phyloP scores from a whole-genome alignment of 2,888 invertebrate genomes.

The Heliconius ismenius region DNA sequence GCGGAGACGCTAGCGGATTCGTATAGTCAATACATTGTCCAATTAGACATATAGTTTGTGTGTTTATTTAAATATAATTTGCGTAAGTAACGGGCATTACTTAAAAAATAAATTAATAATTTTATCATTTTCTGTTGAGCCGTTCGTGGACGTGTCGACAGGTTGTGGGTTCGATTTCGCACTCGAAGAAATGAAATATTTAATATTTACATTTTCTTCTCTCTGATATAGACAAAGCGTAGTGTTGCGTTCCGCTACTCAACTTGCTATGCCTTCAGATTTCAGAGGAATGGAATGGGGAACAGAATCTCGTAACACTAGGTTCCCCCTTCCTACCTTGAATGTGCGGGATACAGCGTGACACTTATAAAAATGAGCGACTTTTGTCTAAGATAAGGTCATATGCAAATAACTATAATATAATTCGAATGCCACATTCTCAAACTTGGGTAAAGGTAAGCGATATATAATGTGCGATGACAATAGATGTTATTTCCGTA shows the following conservation, averaged over 20 bases:
- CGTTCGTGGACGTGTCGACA: too few species aligned
- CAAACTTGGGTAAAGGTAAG: slow-evolving; percentile 46
- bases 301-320: too few species aligned
- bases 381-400: neutral
- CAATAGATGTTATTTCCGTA: slow-evolving; percentile 45
- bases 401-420: slow-evolving; percentile 10
- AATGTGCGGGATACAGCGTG: too few species aligned
- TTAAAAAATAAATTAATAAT: neutral
- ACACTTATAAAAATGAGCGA: neutral
- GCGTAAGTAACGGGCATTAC: neutral
- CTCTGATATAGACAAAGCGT: too few species aligned
- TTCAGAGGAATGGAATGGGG: too few species aligned
- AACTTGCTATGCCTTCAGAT: too few species aligned
- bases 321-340: too few species aligned
- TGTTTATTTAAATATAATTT: neutral
- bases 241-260: too few species aligned
- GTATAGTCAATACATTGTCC: slow-evolving; percentile 59
- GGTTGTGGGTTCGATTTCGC: too few species aligned
- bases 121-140: too few species aligned
- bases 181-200: too few species aligned
- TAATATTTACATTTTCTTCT: too few species aligned
- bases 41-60: slow-evolving; percentile 63
- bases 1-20: slow-evolving; percentile 49
- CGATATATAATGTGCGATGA: slow-evolving; percentile 45
- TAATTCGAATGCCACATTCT: slow-evolving; percentile 52